phyloP scores from a whole-genome alignment of 1,140 invertebrate species.

The Halictus rubicundus region DNA sequence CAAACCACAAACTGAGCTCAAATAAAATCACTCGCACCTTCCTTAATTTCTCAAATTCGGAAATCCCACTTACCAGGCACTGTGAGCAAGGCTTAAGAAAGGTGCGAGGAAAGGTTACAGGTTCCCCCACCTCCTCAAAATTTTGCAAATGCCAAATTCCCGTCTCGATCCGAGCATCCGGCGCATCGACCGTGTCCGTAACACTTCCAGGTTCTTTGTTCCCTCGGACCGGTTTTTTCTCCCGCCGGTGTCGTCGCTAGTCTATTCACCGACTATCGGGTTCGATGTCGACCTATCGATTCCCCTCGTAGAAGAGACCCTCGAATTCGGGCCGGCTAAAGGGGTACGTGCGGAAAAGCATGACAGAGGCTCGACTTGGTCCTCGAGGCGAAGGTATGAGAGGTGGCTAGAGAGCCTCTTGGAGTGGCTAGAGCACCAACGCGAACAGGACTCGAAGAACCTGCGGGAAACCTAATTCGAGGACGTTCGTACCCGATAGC shows the following conservation, averaged over 20 bases:
- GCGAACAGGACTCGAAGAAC: constrained; percentile 67
- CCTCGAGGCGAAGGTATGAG: constrained; percentile 24
- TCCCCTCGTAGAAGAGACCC: background rate
- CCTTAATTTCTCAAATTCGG: too few species aligned
- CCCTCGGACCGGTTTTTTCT: too few species aligned
- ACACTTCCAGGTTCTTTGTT: background rate
- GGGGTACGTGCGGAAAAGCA: constrained; percentile 38
- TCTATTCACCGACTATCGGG: background rate
- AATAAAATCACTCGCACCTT: too few species aligned
- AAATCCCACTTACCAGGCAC: too few species aligned
- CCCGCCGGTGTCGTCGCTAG: background rate
- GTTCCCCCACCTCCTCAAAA: too few species aligned
- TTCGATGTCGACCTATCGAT: constrained; percentile 20
- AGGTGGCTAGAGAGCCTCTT: constrained; percentile 42
- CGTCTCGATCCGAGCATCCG: too few species aligned
- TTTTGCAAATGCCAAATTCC: too few species aligned
- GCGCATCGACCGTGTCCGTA: background rate
- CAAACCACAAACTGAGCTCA: too few species aligned
- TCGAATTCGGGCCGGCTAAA: constrained; percentile 7
- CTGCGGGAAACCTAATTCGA: constrained; percentile 76
- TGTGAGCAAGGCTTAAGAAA: too few species aligned
- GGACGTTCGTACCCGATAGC: constrained; percentile 67
- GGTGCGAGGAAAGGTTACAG: too few species aligned
- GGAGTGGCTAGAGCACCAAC: constrained; percentile 65
- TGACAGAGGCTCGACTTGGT: constrained; percentile 8